Conservation (phyloP, 2,888 invertebrate species). For the Crocallis elinguaria region DNA sequence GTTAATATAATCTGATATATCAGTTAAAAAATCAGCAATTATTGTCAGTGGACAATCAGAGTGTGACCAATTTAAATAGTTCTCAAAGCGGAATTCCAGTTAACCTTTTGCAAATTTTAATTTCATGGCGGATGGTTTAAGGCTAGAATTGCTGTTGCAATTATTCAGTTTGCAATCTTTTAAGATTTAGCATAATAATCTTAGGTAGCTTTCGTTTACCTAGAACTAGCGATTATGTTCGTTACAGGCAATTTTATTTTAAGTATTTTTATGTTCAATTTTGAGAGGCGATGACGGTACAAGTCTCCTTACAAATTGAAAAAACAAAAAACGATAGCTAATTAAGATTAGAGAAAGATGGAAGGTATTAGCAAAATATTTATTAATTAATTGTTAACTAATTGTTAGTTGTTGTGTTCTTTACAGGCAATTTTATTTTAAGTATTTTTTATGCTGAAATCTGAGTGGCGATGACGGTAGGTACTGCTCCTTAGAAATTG, state of each 20-base stretch:
- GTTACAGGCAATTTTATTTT: background rate
- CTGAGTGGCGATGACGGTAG: too few relatives aligned
- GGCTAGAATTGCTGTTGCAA: conserved; percentile 34
- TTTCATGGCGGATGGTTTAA: conserved; percentile 50
- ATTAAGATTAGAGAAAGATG: too few relatives aligned
- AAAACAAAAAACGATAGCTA: too few relatives aligned
- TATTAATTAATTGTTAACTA: too few relatives aligned
- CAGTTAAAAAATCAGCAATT: background rate
- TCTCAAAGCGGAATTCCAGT: conserved; percentile 28
- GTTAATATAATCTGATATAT: background rate
- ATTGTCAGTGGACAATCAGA: conserved; percentile 34
- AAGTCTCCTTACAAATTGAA: too few relatives aligned
- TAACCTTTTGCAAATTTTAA: conserved; percentile 44
- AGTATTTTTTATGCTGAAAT: too few relatives aligned
- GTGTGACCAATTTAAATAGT: conserved; percentile 42
- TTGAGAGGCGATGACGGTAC: too few relatives aligned
- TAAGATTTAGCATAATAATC: too few relatives aligned
- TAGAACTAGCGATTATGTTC: background rate
- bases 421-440: background rate
- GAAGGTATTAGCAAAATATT: too few relatives aligned
- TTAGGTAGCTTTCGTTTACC: background rate
- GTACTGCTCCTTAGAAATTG: too few relatives aligned
- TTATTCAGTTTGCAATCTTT: conserved; percentile 15
- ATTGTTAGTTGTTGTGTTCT: background rate
- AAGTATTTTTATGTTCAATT: too few relatives aligned